Percentiles rank a stretch among this genome's conserved stretches.
Conservation (phyloP, 1,140 invertebrate genomes). For the Idris sp. region DNA sequence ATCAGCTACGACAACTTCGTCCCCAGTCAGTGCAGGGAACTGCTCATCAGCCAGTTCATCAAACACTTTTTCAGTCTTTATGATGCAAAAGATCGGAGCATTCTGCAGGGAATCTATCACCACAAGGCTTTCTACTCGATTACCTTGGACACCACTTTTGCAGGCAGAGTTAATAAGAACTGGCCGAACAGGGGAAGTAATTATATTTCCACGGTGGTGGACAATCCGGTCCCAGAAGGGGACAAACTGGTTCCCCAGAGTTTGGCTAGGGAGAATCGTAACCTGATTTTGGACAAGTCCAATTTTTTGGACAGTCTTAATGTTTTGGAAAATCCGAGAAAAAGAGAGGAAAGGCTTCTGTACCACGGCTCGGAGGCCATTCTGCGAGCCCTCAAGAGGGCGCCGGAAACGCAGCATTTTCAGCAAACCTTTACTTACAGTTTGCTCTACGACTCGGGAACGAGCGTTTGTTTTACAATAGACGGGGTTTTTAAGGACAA, state of each 20-base stretch:
- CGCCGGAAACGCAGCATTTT: conserved; percentile 71
- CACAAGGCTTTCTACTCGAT: conserved; percentile 70
- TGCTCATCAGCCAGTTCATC: conserved; percentile 68
- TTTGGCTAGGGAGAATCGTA: conserved; percentile 62
- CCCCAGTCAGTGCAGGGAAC: conserved; percentile 40
- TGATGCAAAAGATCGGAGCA: conserved; percentile 68
- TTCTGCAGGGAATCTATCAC: conserved; percentile 70
- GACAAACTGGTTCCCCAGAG: conserved; percentile 29
- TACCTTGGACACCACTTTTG: conserved; percentile 57
- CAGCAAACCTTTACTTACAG: conserved; percentile 64
- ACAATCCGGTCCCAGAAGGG: conserved; percentile 13
- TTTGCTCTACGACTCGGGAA: conserved; percentile 61
- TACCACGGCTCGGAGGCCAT: conserved; percentile 69
- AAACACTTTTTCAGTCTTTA: conserved; percentile 72
- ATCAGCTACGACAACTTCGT: conserved; percentile 62
- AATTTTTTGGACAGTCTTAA: too few species aligned
- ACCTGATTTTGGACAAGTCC: conserved; percentile 51
- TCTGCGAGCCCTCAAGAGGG: conserved; percentile 55
- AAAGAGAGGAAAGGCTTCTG: conserved; percentile 48
- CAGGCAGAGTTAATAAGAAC: conserved; percentile 35
- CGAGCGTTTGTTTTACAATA: conserved; percentile 59
- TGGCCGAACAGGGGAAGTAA: conserved; percentile 30
- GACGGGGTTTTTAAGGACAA: conserved; percentile 68
- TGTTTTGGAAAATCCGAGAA: too few species aligned
- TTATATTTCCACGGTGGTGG: background rate